phyloP scores from a whole-genome alignment of 2,113 vertebrate genomes.

The Sylvietta virens region DNA sequence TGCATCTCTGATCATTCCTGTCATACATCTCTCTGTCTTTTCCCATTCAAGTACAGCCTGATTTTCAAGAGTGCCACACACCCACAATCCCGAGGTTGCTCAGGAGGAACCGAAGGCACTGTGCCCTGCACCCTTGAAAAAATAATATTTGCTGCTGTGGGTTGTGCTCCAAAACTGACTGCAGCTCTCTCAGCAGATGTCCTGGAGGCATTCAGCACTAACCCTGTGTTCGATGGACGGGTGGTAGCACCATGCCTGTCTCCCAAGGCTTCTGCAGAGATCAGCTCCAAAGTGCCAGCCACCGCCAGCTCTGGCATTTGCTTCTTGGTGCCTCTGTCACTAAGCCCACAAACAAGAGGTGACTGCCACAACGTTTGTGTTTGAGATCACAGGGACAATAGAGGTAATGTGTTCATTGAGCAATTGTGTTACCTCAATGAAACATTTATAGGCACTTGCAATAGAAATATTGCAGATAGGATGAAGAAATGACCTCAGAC shows the following conservation, averaged over 20 bases:
- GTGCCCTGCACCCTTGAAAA: not conserved
- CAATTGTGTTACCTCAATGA: not conserved
- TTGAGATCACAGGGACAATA: not conserved
- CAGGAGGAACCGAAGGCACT: not conserved
- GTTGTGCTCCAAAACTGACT: not conserved
- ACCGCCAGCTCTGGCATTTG: not conserved
- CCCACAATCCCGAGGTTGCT: accelerated
- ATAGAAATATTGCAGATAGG: conserved; percentile 11
- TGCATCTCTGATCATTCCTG: not conserved
- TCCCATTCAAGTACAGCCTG: not conserved
- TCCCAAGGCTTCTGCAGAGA: not conserved
- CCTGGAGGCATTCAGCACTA: not conserved
- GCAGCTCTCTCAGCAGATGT: not conserved
- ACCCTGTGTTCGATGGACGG: not conserved
- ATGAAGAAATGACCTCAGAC: conserved; percentile 48
- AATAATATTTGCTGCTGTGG: not conserved
- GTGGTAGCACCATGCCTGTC: not conserved
- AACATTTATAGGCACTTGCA: not conserved
- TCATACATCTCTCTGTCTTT: not conserved
- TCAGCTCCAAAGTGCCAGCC: not conserved
- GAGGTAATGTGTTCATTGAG: not conserved
- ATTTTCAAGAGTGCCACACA: not conserved
- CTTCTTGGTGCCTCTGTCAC: not conserved
- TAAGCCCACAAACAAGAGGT: not conserved
- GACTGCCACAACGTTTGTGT: not conserved